Base-by-base conservation (phyloP, 1,140 invertebrate species). In the Solenopsis invicta region DNA sequence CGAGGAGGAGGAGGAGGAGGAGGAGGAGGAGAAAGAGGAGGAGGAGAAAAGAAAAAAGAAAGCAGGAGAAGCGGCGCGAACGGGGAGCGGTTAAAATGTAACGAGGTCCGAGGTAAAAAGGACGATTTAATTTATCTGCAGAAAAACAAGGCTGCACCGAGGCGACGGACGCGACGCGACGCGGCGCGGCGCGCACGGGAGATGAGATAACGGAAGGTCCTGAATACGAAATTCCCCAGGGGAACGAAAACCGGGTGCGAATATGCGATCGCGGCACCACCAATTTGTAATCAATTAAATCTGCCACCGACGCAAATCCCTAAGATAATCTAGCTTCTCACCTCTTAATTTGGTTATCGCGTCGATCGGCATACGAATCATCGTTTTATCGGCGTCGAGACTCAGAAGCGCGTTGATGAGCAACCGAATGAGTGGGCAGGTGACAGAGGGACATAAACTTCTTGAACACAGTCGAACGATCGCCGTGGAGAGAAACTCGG, bases 241-340 rank as follows among this genome's bases (percentile, higher is more conserved):
- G 41, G 18, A 84, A 59, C 18, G 24, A 82, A 61, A 37, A 12
- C 50, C 37, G n/a, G 78, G 16, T 12, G 78, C 48, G 52, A 82
- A 62, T 50, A 18, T 59, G 67, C 52, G 67, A 59, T 18, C 69
- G 45, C 18, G 41, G 34, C 18, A 48, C 54, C 34, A 50, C 37
- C 54, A 75, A 84, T 84, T 84, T 84, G 80, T 84, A 84, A 84
- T 84, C 80, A 74, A 84, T 84, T 84, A 84, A 84, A 62, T 75
- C 80, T 37, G 54, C 41, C 69, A 50, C 54, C 52, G 67, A 74
- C n/a, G 54, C 78, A 59, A 82, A 72, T 59, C 67, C 69, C 12
- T n/a, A 37, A 74, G 69, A 75, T 61, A 62, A 75, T 24, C 80
- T 84, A 81, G 64, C 24, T 56, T 41, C 50, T 61, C 41, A 56